Evolutionary conservation across 1,140 invertebrate genomes (phyloP).

Genomic region (Brachionus plicatilis): DNA sequence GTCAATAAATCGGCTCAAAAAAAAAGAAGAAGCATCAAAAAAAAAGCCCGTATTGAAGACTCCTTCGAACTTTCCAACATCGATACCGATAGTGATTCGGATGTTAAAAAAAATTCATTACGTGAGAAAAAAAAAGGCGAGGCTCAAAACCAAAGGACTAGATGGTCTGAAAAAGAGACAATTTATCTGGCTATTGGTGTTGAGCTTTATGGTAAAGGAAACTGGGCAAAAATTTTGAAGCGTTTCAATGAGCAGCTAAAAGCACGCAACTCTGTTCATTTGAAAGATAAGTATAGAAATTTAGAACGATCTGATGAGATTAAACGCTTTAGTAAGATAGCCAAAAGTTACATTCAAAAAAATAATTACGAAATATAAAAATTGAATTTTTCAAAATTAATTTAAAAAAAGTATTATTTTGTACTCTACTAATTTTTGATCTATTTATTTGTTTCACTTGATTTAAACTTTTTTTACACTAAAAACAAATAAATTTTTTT

Average conservation of each 20-base stretch:
- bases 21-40: neutral
- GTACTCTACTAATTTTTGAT: too few species aligned
- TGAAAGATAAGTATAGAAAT: constrained; percentile 38
- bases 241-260: neutral
- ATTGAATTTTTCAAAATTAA: neutral
- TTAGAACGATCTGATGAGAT: neutral
- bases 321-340: neutral
- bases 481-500: neutral
- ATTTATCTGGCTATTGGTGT: constrained; percentile 32
- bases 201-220: constrained; percentile 32
- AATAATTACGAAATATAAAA: neutral
- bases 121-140: neutral
- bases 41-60: neutral
- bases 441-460: too few species aligned
- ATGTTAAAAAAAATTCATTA: neutral
- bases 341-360: neutral
- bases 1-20: neutral
- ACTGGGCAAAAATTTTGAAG: constrained; percentile 32
- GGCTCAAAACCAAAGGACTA: neutral
- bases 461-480: too few species aligned
- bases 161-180: constrained; percentile 2
- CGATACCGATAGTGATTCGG: neutral
- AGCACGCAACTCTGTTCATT: neutral
- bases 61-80: neutral
- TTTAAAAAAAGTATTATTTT: too few species aligned